Evolutionary conservation across 2,888 invertebrate genomes (phyloP).

Genomic region (Corbicula japonica): DNA sequence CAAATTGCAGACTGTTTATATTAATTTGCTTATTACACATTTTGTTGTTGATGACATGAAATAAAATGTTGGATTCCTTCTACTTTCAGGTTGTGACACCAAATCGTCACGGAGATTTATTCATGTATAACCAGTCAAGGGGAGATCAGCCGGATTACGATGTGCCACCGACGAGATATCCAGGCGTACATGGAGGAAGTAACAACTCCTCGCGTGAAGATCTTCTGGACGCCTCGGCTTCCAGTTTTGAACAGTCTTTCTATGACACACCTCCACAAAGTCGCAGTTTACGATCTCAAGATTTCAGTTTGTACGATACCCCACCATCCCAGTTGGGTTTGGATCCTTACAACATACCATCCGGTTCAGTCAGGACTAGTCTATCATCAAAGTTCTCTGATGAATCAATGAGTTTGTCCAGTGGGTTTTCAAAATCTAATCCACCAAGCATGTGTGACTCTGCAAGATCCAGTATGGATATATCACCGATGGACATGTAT

Average conservation of each 20-base stretch:
- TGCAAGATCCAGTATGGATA: slow-evolving; percentile 87
- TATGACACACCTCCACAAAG: slow-evolving; percentile 78
- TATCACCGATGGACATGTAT: slow-evolving; percentile 81
- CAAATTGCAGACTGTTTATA: no score
- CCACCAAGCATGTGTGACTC: slow-evolving; percentile 89
- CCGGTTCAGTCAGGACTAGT: slow-evolving; percentile 84
- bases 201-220: slow-evolving; percentile 63
- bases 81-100: slow-evolving; percentile 70
- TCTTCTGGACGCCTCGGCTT: slow-evolving; percentile 54
- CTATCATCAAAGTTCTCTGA: slow-evolving; percentile 85
- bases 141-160: slow-evolving; percentile 78
- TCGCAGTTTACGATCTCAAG: slow-evolving; percentile 55
- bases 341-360: slow-evolving; percentile 70
- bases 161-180: slow-evolving; percentile 78
- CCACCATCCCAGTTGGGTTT: slow-evolving; percentile 71
- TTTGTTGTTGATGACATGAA: no score
- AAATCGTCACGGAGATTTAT: slow-evolving; percentile 63
- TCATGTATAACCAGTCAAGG: slow-evolving; percentile 54
- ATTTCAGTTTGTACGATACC: slow-evolving; percentile 74
- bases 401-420: slow-evolving; percentile 83
- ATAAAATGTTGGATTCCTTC: no score
- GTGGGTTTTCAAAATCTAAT: slow-evolving; percentile 84
- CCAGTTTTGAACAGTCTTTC: slow-evolving; percentile 65
- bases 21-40: no score
- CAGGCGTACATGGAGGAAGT: slow-evolving; percentile 47